Evolutionary conservation across 2,888 invertebrate species (phyloP).

Genomic region (Stramonita haemastoma): DNA sequence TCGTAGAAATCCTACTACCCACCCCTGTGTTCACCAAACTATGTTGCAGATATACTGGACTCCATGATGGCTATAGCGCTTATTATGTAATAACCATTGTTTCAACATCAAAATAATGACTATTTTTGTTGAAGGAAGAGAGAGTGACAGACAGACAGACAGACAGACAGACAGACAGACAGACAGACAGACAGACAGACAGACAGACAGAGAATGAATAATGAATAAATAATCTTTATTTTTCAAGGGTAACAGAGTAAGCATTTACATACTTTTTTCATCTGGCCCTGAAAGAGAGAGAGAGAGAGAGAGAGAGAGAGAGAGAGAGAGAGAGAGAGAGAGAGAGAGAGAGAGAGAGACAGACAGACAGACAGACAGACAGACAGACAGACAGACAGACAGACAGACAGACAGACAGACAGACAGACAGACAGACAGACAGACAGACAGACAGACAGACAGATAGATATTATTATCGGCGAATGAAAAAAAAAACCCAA

Average conservation of each 20-base stretch:
- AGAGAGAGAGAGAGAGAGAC: background rate
- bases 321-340: conserved; percentile 19
- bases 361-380: background rate
- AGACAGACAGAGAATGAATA: background rate
- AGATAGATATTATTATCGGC: too few relatives aligned
- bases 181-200: background rate
- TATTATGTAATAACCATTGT: too few relatives aligned
- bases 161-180: background rate
- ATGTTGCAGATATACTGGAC: too few relatives aligned
- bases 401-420: conserved; percentile 5
- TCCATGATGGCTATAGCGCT: too few relatives aligned
- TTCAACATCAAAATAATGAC: too few relatives aligned
- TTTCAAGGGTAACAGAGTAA: too few relatives aligned
- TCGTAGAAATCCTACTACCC: too few relatives aligned
- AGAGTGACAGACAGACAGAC: background rate
- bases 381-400: background rate
- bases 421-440: background rate
- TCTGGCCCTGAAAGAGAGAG: too few relatives aligned
- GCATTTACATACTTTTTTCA: too few relatives aligned
- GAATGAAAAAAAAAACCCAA: too few relatives aligned
- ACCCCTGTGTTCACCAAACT: too few relatives aligned
- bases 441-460: conserved; percentile 9
- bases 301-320: background rate
- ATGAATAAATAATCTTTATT: too few relatives aligned
- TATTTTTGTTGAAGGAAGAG: background rate